Evolutionary conservation across 2,888 invertebrate genomes (phyloP).

Genomic region (Notocelia uddmanniana): DNA sequence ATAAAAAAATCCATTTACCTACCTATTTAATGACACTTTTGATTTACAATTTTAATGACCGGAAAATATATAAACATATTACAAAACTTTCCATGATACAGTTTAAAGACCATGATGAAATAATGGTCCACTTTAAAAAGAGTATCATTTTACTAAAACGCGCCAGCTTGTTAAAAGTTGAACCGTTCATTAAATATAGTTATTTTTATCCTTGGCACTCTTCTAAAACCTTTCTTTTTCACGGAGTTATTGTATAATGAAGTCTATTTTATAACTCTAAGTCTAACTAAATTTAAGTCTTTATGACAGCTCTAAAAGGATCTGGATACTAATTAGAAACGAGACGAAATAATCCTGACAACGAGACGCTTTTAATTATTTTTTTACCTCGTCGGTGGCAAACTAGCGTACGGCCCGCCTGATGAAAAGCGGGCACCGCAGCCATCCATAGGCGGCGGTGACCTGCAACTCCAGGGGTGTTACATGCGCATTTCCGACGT

Average conservation of each 20-base stretch:
- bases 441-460: too few relatives aligned
- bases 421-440: too few relatives aligned
- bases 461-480: too few relatives aligned
- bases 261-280: background rate
- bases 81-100: background rate
- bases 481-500: too few relatives aligned
- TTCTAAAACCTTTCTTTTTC: background rate
- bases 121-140: background rate
- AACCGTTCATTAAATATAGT: background rate
- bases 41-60: background rate
- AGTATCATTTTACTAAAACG: conserved; percentile 6
- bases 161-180: background rate
- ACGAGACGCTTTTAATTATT: too few relatives aligned
- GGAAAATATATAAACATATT: background rate
- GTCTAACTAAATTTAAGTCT: too few relatives aligned
- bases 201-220: background rate
- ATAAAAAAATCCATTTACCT: too few relatives aligned
- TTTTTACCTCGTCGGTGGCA: too few relatives aligned
- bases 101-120: conserved; percentile 4
- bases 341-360: too few relatives aligned
- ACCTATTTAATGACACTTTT: too few relatives aligned
- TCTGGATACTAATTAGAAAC: too few relatives aligned
- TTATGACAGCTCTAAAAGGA: background rate
- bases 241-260: conserved; percentile 9
- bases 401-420: too few relatives aligned